Base-by-base conservation (phyloP, 1,140 invertebrate species). In the Papilio helenus region DNA sequence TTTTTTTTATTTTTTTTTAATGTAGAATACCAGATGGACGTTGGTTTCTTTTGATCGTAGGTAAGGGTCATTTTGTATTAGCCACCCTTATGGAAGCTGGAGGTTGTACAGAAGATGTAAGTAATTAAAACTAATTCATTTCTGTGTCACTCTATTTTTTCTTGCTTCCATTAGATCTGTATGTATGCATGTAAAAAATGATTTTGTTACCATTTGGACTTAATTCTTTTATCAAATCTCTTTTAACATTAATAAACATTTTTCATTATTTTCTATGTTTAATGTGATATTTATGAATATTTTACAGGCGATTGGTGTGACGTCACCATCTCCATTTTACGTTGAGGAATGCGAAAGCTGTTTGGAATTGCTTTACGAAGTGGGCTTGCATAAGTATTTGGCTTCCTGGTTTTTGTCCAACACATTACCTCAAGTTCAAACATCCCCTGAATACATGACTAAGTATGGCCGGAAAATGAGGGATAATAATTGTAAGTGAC, bases 11-110 rank as follows among this genome's bases (percentile, higher is more conserved):
- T 39, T 80, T 79, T 78, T 82, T 86, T 87, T 58, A 10, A 10
- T 84, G 5, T 82, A 92, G 94, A 86, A 91, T 96, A 79, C 95
- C 95, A 9, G 92, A 96, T 87, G 95, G 95, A 9, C 94, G 96
- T 90, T 98, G 79, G 95, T 68, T 97, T 93, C 94, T 98, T n/a
- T 95, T 97, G 7, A 90, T 97, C 49, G 96, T 97, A 76, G 97
- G 97, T 10, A 96, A 96, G 87, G 96, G 96, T 20, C 96, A 97
- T 82, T 96, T 97, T 86, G 94, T 97, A 80, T 90, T 98, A 79
- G 95, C 95, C 5, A 96, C 97, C 2, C 89, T 97, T 49, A 96
- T 98, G 85, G 97, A 97, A 95, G 96, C 97, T 61, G 97, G 94
- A 26, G 93, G 92, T 76, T 91, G 93, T 84, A 93, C 92, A 14